Percentiles rank a stretch among this genome's conserved stretches.
Conservation (phyloP, 2,888 invertebrate genomes). For the Empis stercorea region DNA sequence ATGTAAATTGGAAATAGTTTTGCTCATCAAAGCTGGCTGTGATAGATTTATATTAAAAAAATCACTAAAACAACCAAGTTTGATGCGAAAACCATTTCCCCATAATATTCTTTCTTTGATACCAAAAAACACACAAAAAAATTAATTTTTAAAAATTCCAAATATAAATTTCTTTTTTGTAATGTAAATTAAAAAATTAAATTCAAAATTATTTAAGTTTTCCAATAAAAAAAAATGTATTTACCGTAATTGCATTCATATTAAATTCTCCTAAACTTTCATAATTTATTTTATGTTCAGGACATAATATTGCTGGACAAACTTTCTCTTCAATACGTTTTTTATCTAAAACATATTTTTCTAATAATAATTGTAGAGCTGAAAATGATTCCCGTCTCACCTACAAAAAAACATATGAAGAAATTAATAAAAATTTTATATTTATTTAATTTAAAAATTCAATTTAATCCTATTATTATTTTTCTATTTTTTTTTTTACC, state of each 20-base stretch:
- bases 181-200: neutral
- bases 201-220: neutral
- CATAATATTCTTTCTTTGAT: neutral
- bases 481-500: neutral
- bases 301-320: slow-evolving; percentile 7
- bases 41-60: slow-evolving; percentile 30
- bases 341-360: slow-evolving; percentile 8
- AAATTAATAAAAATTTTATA: neutral
- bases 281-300: slow-evolving; percentile 1
- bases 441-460: neutral
- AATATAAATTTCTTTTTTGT: too few species aligned
- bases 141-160: neutral
- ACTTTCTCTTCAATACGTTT: slow-evolving; percentile 8
- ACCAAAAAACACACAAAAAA: too few species aligned
- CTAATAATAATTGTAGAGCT: slow-evolving; percentile 6
- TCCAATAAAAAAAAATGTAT: neutral
- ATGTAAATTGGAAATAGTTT: slow-evolving; percentile 19
- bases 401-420: slow-evolving; percentile 4
- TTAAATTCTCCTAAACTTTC: slow-evolving; percentile 4
- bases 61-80: slow-evolving; percentile 33
- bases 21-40: slow-evolving; percentile 38
- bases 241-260: slow-evolving; percentile 8
- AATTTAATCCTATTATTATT: neutral
- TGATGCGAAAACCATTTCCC: slow-evolving; percentile 25
- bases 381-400: slow-evolving; percentile 7